phyloP scores from a whole-genome alignment of 2,113 vertebrate genomes.

The Heterocephalus glaber region DNA sequence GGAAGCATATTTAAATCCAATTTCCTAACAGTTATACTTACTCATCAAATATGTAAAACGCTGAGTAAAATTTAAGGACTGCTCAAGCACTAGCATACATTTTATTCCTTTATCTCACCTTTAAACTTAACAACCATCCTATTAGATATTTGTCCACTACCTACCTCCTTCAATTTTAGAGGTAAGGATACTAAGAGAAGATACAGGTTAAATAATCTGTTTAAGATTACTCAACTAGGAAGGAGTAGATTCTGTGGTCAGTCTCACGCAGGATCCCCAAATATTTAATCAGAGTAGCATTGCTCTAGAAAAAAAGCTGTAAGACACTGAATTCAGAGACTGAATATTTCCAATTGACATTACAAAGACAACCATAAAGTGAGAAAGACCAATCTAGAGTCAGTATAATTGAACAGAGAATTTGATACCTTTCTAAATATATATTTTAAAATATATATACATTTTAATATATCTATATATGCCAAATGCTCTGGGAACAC shows the following conservation, averaged over 20 bases:
- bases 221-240: background rate
- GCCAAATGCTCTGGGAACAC: background rate
- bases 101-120: background rate
- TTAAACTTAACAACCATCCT: background rate
- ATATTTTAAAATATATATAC: background rate
- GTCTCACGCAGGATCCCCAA: background rate
- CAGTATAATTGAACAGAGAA: background rate
- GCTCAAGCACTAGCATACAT: background rate
- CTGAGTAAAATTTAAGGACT: background rate
- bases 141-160: background rate
- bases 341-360: background rate
- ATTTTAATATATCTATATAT: background rate
- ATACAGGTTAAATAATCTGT: background rate
- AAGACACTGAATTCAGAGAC: background rate
- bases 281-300: background rate
- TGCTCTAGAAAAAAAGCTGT: fast-evolving
- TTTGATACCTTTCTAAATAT: background rate
- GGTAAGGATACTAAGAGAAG: background rate
- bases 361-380: background rate
- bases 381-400: background rate
- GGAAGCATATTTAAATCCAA: background rate
- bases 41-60: background rate
- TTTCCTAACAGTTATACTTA: background rate
- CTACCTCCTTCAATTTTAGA: background rate
- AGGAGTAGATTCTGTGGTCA: background rate